Evolutionary conservation across 2,113 vertebrate genomes (phyloP), one percentile per base, ranked within the genome.

Genomic region (Oriolus oriolus): DNA sequence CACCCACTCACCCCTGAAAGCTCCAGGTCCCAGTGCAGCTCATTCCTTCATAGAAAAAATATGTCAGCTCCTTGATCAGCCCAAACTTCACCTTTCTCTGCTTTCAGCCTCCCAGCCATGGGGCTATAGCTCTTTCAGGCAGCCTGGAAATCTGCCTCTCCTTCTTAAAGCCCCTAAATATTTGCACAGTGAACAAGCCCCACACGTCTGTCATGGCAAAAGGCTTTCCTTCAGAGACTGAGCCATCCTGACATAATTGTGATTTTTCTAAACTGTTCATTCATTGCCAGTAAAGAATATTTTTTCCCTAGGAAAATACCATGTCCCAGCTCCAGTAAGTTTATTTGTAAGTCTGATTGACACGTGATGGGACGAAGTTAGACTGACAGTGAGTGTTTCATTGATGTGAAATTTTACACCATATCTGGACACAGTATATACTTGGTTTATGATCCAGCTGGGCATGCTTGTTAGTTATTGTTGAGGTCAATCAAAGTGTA

Each of bases 401-500:
- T 52, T 95, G 95, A 96, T 95, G 96, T 95, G 97, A 96, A 97
- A 97, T 96, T 92, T 97, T 96, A 97, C 92, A 96, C 97, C 50
- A 1, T 95, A 88, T 96, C 84, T 95, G 95, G 94, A 96, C 87
- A 92, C 11, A 93, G 77, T 90, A 90, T 96, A 87, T 69, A 91
- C 59, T 88, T 37, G 71, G 68, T 93, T 97, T 97, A 97, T 95
- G 90, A 95, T 91, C 87, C 96, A 96, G 95, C 94, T 97, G 93
- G 95, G 94, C 93, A 73, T 88, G 84, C 96, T 96, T 97, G 84
- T 96, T 97, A 83, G 94, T 95, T 97, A 96, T 95, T 96, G 93
- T 95, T 96, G 93, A 96, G 97, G 97, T 97, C 96, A 97, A 94
- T 97, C 93, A 95, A 95, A 97, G 96, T 98, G 95, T 96, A 97